A percentile compares a stretch with the other conserved stretches of the same genome.
Conservation (phyloP, 2,888 invertebrate genomes). For the Ophion ventricosus region DNA sequence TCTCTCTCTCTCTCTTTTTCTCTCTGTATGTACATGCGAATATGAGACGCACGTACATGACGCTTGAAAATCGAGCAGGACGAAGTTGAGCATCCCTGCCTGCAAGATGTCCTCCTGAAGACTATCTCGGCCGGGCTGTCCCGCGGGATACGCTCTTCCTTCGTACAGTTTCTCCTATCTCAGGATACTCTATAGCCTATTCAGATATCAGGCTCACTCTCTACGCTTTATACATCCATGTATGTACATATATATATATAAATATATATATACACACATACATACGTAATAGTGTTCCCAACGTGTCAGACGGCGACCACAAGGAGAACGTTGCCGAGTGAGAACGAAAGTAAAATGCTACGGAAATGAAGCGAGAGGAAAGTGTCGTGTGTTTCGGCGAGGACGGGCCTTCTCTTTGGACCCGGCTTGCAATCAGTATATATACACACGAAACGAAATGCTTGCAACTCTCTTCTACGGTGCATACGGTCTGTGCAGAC, state of each 20-base stretch:
- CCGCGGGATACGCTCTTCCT: conserved; percentile 78
- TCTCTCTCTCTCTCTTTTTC: neutral
- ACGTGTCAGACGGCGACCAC: conserved; percentile 68
- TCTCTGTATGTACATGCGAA: conserved; percentile 2
- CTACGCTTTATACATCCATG: conserved; percentile 54
- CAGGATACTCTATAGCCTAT: conserved; percentile 82
- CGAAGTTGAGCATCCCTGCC: conserved; percentile 79
- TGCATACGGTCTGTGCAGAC: conserved; percentile 21
- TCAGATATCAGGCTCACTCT: conserved; percentile 82
- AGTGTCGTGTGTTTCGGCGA: conserved; percentile 67
- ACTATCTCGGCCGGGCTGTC: conserved; percentile 81
- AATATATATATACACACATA: conserved; percentile 12
- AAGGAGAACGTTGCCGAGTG: conserved; percentile 39
- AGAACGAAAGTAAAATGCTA: conserved; percentile 40
- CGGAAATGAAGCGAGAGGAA: conserved; percentile 35
- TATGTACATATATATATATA: conserved; percentile 5
- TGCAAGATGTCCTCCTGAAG: conserved; percentile 82
- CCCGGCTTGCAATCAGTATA: conserved; percentile 71
- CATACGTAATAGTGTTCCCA: conserved; percentile 59
- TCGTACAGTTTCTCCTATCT: conserved; percentile 78
- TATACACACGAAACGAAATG: conserved; percentile 57
- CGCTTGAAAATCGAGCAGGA: conserved; percentile 39
- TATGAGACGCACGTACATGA: conserved; percentile 31
- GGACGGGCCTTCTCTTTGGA: conserved; percentile 68
- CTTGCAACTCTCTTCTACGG: conserved; percentile 73